Conservation (phyloP, 2,113 vertebrate species). For the Pipra filicauda region DNA sequence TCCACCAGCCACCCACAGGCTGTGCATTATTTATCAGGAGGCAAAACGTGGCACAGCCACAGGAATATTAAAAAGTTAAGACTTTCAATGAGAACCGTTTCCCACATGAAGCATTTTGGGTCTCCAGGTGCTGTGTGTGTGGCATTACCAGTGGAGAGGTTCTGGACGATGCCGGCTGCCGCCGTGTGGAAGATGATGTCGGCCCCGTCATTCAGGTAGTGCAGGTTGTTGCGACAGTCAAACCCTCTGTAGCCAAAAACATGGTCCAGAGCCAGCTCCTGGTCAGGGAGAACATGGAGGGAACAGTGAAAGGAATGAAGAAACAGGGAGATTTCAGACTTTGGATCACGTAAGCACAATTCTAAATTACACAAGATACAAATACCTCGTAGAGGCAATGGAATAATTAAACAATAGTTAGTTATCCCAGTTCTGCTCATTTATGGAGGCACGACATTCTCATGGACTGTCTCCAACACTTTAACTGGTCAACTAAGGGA, state of each 20-base stretch:
- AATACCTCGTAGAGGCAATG: not conserved
- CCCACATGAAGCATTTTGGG: not conserved
- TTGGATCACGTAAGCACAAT: not conserved
- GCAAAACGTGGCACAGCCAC: not conserved
- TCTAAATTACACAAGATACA: not conserved
- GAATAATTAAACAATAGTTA: not conserved
- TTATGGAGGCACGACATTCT: not conserved
- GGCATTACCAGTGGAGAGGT: conserved; percentile 86
- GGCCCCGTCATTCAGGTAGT: conserved; percentile 93
- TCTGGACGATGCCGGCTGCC: conserved; percentile 88
- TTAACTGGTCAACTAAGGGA: not conserved
- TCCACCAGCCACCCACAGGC: not conserved
- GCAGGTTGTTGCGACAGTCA: conserved; percentile 97
- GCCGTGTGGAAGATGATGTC: conserved; percentile 97
- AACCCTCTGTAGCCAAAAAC: conserved; percentile 96
- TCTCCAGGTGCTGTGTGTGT: not conserved
- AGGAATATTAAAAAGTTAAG: not conserved
- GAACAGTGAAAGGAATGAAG: not conserved
- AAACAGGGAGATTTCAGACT: not conserved
- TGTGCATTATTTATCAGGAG: not conserved
- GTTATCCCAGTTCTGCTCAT: not conserved
- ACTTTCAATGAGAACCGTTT: not conserved
- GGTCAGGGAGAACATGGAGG: not conserved
- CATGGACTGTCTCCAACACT: not conserved
- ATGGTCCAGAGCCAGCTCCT: conserved; percentile 94